Conservation (phyloP, 1,140 invertebrate species). For the Cyphomyrmex costatus region DNA sequence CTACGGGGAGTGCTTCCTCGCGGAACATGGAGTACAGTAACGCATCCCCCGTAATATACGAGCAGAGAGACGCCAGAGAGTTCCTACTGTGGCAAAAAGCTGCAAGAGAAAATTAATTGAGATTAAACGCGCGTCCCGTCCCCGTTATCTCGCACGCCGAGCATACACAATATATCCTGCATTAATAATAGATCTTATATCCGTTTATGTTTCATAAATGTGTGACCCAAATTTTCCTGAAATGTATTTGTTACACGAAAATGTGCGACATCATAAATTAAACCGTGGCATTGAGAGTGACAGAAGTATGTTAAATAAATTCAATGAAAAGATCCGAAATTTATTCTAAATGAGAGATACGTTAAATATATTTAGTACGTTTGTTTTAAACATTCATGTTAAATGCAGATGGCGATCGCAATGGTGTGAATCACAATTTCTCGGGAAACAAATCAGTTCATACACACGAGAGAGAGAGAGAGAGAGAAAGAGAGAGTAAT, state of each 20-base stretch:
- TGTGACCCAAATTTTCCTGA: conserved; percentile 15
- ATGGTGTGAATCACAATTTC: conserved; percentile 12
- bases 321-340: conserved; percentile 14
- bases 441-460: not conserved
- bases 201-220: conserved; percentile 24
- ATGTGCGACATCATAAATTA: conserved; percentile 23
- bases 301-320: conserved; percentile 14
- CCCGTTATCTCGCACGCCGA: not conserved
- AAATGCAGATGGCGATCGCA: not conserved
- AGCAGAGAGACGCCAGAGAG: conserved; percentile 92
- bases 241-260: conserved; percentile 23
- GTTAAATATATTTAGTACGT: not conserved
- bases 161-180: not conserved
- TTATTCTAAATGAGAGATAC: conserved; percentile 30
- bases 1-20: conserved; percentile 92
- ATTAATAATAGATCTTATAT: conserved; percentile 39
- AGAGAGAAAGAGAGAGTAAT: no score
- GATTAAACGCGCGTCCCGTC: conserved; percentile 42
- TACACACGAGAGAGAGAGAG: no score
- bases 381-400: conserved; percentile 2
- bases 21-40: conserved; percentile 95
- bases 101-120: conserved; percentile 86
- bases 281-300: conserved; percentile 1
- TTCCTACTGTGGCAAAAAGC: conserved; percentile 93
- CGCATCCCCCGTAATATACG: conserved; percentile 95